Base-by-base conservation (phyloP, 2,888 invertebrate genomes). In the Smittia aterrima region DNA sequence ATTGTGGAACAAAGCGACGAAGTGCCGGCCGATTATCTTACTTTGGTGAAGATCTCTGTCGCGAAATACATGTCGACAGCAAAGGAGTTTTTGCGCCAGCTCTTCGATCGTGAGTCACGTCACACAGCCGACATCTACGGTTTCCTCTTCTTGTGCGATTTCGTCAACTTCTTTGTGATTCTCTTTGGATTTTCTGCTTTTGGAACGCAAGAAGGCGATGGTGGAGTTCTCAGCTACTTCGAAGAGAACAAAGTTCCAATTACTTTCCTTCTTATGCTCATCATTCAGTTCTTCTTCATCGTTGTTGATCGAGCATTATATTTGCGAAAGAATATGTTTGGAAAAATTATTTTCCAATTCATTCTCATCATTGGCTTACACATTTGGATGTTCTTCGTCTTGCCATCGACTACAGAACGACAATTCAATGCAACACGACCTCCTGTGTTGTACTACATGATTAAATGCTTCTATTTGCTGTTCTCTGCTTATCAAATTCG, bases 91-190 rank as follows among this genome's bases (percentile, higher is more conserved):
- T 9, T 20, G 20, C 9, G 54, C 9, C 6, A 40, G 13, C 86
- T 96, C 80, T 84, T 93, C 47, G 88, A 90, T 80, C 91, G 93
- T 58, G 86, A 89, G 76, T 92, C 89, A 76, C 92, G 93, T 78
- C 91, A 93, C 77, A 90, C 92, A 22, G 92, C 92, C 3, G 96
- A 98, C 83, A 95, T 99, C 13, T 99, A 99, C 83, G 96, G 97
- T 0, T 91, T 93, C 81, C 98, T 99, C 97, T 99, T 99, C 84
- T 87, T 97, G 76, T 98, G 98, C 82, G 99, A 99, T 84, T 98
- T 99, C 83, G 90, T 96, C 81, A 97, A 97, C 82, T 98, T 99
- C 82, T 88, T 99, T 78, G 95, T 99, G 27, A 89, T 98, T 75
- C 91, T 98, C 76, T 94, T 99, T 81, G 98, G 98, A 75, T 99